Conservation (phyloP, 2,888 invertebrate genomes). For the Hirtodrosophila duncani region DNA sequence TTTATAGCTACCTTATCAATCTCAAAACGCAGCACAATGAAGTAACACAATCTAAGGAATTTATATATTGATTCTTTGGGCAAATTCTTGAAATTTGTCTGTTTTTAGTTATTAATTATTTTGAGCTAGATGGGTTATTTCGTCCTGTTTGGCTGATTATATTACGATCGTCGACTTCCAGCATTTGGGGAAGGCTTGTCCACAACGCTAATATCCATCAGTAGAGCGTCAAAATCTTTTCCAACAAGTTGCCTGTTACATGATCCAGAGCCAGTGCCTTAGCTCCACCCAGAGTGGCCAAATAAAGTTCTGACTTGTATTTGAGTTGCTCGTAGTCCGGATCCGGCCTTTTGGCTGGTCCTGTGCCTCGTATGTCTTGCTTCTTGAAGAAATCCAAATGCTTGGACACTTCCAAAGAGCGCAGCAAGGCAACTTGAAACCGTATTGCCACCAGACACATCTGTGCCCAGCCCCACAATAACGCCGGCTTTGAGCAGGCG, state of each 20-base stretch:
- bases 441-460: constrained; percentile 90
- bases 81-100: too few species aligned
- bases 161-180: constrained; percentile 85
- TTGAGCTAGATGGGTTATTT: too few species aligned
- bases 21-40: too few species aligned
- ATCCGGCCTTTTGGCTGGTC: constrained; percentile 36
- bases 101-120: too few species aligned
- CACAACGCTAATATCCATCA: constrained; percentile 84
- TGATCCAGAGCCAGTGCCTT: constrained; percentile 87
- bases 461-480: constrained; percentile 91
- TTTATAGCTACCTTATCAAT: too few species aligned
- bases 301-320: constrained; percentile 87
- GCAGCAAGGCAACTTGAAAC: constrained; percentile 86
- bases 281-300: constrained; percentile 91
- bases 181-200: constrained; percentile 81
- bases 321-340: constrained; percentile 79
- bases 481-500: constrained; percentile 82
- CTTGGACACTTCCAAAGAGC: constrained; percentile 86
- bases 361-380: constrained; percentile 69
- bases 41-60: too few species aligned
- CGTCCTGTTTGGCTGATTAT: too few species aligned
- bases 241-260: constrained; percentile 87
- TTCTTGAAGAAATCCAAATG: constrained; percentile 81
- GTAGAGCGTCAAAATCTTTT: constrained; percentile 92
- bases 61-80: too few species aligned